Evolutionary conservation across 2,888 invertebrate species (phyloP).

Genomic region (Pachycephus smyrnensis): DNA sequence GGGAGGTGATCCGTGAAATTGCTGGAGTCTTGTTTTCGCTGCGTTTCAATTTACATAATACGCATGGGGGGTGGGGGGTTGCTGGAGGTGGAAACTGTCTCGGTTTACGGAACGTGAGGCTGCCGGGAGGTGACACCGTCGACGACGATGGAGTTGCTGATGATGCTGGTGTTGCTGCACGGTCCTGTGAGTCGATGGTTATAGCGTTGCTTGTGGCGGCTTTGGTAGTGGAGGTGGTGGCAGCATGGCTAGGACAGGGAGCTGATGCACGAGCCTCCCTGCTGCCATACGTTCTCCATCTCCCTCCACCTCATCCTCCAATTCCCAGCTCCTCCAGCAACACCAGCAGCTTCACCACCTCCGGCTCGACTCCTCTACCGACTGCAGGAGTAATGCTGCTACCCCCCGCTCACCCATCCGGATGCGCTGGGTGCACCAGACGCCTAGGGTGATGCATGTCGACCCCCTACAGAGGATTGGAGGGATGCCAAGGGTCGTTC

Average conservation of each 20-base stretch:
- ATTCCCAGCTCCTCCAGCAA: constrained; percentile 9
- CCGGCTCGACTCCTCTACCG: background rate
- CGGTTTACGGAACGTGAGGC: constrained; percentile 14
- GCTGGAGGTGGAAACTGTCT: constrained; percentile 12
- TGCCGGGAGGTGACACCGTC: background rate
- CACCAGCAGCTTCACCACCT: constrained; percentile 8
- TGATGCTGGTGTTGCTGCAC: background rate
- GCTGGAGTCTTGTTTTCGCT: constrained; percentile 13
- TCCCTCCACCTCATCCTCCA: constrained; percentile 13
- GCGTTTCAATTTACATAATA: constrained; percentile 22
- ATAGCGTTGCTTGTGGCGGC: background rate
- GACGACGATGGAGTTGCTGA: background rate
- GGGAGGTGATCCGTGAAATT: background rate
- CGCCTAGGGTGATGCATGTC: constrained; percentile 55
- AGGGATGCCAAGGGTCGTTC: constrained; percentile 53
- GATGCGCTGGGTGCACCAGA: constrained; percentile 56
- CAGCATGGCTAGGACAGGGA: constrained; percentile 45
- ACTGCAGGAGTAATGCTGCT: constrained; percentile 15
- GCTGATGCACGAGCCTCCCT: constrained; percentile 46
- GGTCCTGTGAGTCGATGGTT: background rate
- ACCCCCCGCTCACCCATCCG: constrained; percentile 36
- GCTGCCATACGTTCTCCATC: constrained; percentile 25
- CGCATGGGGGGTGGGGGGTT: background rate
- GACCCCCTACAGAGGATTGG: constrained; percentile 37
- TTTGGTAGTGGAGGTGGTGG: background rate